These are phyloP conservation scores for Dicerorhinus sumatrensis DNA, from an alignment of 2,113 vertebrate species.

Conservation along the genomic window DNA sequence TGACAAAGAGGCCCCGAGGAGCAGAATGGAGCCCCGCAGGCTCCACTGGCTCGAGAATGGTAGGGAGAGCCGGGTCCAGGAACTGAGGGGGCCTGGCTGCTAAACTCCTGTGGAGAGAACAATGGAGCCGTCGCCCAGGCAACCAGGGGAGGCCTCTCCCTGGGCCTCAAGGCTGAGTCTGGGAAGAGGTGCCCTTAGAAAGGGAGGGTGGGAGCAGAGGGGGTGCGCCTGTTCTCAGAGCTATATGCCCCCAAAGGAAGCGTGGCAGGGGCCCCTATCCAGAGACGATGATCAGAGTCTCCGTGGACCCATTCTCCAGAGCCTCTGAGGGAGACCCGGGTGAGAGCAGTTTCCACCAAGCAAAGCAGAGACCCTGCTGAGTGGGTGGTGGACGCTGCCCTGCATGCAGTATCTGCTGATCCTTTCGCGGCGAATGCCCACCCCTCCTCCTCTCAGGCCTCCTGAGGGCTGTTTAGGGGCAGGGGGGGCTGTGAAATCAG, in stretches of 20 bases:
- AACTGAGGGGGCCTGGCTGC: constrained; percentile 11
- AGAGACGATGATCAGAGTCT: background rate
- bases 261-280: background rate
- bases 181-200: constrained; percentile 66
- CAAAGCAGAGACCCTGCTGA: too few species aligned
- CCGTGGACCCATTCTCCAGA: background rate
- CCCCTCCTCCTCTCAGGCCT: background rate
- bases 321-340: background rate
- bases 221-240: background rate
- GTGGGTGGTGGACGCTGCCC: fast-evolving
- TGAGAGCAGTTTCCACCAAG: too few species aligned
- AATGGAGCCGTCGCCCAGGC: constrained; percentile 72
- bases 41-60: background rate
- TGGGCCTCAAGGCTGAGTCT: constrained; percentile 68
- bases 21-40: constrained; percentile 45
- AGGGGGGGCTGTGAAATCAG: background rate
- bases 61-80: constrained; percentile 39
- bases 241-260: background rate
- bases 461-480: background rate
- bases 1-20: constrained; percentile 65
- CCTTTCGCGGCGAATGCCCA: background rate
- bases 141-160: constrained; percentile 71
- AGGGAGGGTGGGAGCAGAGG: background rate
- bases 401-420: background rate
- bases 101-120: constrained; percentile 26